Evolutionary conservation across 2,888 invertebrate genomes (phyloP).

Genomic region (Corythucha ciliata): DNA sequence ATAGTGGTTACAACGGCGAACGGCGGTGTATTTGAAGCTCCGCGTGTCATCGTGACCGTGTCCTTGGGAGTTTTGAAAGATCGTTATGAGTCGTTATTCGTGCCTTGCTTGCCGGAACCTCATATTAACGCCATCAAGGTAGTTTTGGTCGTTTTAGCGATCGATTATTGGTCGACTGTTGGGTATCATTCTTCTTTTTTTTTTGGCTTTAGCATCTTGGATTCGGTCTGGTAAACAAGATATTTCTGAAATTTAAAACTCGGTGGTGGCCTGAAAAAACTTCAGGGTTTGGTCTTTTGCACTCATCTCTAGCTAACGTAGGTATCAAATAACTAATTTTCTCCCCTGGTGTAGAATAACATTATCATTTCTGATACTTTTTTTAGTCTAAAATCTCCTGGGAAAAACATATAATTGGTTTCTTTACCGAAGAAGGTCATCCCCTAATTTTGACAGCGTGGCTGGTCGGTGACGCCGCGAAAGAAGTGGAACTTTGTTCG

Average conservation of each 20-base stretch:
- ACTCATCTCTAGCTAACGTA: background rate
- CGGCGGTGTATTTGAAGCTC: constrained; percentile 48
- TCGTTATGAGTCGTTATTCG: constrained; percentile 48
- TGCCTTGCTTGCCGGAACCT: constrained; percentile 47
- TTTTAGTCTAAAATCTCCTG: constrained; percentile 41
- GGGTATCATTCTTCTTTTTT: no score
- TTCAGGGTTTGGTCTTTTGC: constrained; percentile 43
- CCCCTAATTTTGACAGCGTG: constrained; percentile 57
- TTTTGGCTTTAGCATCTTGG: constrained; percentile 44
- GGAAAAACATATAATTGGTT: constrained; percentile 57
- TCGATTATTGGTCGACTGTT: no score
- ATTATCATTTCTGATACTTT: background rate
- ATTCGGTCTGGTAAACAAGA: constrained; percentile 58
- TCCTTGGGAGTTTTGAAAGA: constrained; percentile 60
- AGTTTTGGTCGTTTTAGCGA: no score
- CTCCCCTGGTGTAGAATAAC: background rate
- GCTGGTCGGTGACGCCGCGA: constrained; percentile 55
- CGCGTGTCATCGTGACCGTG: constrained; percentile 58
- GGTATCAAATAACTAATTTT: background rate
- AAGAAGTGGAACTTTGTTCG: constrained; percentile 51
- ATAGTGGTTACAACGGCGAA: constrained; percentile 48
- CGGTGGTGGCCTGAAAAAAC: constrained; percentile 54
- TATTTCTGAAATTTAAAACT: constrained; percentile 52
- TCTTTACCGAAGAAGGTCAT: constrained; percentile 55
- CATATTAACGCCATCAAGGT: constrained; percentile 51